A percentile compares a stretch with the other conserved stretches of the same genome.
These are phyloP conservation scores for Sorex fumeus DNA, from an alignment of 2,113 vertebrate species.

Conservation along the genomic window DNA sequence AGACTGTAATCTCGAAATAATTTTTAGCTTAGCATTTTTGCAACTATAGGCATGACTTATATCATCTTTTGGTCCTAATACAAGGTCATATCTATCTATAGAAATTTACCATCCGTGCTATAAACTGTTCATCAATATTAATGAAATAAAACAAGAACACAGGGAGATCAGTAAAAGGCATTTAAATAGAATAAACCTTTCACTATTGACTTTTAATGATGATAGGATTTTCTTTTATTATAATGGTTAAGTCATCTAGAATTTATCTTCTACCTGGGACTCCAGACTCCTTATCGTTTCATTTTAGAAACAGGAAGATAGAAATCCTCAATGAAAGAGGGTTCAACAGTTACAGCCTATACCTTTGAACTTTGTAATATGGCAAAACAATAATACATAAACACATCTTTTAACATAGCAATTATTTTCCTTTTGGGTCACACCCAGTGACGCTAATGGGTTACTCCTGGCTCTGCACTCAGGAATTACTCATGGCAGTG, in stretches of 20 bases:
- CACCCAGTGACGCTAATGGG: too few relatives aligned
- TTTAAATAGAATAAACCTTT: slow-evolving; percentile 64
- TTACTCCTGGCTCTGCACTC: too few relatives aligned
- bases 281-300: slow-evolving; percentile 53
- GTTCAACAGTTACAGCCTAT: slow-evolving; percentile 43
- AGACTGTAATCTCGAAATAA: neutral
- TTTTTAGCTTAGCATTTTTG: slow-evolving; percentile 63
- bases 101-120: slow-evolving; percentile 5
- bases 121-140: slow-evolving; percentile 9
- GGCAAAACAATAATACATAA: slow-evolving; percentile 25
- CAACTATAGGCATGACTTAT: slow-evolving; percentile 52
- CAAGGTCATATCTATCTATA: slow-evolving; percentile 12
- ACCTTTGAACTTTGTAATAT: slow-evolving; percentile 41
- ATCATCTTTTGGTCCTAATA: slow-evolving; percentile 56
- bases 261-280: slow-evolving; percentile 67
- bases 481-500: too few relatives aligned
- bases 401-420: slow-evolving; percentile 29
- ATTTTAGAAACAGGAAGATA: slow-evolving; percentile 70
- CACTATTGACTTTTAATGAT: slow-evolving; percentile 71
- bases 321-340: slow-evolving; percentile 55
- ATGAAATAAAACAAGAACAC: slow-evolving; percentile 65
- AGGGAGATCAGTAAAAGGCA: slow-evolving; percentile 62
- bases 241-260: slow-evolving; percentile 68
- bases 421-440: too few relatives aligned
- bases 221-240: slow-evolving; percentile 68